Evolutionary conservation across 1,140 invertebrate species (phyloP).

Genomic region (Orchestia grillus): DNA sequence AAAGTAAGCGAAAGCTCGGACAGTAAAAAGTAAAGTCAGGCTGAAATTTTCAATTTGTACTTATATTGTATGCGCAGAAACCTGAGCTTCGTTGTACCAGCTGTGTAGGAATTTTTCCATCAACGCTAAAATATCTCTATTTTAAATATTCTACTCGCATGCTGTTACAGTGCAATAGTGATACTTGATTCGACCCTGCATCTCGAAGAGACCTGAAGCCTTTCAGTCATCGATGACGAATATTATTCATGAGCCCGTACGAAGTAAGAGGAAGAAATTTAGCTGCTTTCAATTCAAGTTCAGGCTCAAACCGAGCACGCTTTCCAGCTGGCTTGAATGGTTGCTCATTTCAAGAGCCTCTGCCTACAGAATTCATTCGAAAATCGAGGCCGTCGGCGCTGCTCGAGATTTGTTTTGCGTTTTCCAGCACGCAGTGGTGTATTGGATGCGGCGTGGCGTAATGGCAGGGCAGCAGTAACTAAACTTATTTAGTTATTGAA

Average conservation of each 20-base stretch:
- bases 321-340: background rate
- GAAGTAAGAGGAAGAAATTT: background rate
- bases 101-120: too few relatives aligned
- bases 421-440: background rate
- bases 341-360: background rate
- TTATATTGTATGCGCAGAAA: too few relatives aligned
- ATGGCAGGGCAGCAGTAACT: background rate
- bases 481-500: constrained; percentile 11
- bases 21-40: too few relatives aligned
- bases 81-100: too few relatives aligned
- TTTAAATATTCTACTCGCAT: too few relatives aligned
- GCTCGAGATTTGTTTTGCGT: background rate
- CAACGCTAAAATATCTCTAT: too few relatives aligned
- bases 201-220: background rate
- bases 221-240: background rate
- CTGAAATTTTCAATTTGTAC: too few relatives aligned
- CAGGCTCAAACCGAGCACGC: background rate
- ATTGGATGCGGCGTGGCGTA: background rate
- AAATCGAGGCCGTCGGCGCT: background rate
- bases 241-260: background rate
- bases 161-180: background rate
- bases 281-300: background rate
- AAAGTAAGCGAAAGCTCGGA: too few relatives aligned
- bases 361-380: background rate
- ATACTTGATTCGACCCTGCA: background rate